Base-by-base conservation (phyloP, 2,888 invertebrate genomes). In the Xanthorhoe spadicearia region DNA sequence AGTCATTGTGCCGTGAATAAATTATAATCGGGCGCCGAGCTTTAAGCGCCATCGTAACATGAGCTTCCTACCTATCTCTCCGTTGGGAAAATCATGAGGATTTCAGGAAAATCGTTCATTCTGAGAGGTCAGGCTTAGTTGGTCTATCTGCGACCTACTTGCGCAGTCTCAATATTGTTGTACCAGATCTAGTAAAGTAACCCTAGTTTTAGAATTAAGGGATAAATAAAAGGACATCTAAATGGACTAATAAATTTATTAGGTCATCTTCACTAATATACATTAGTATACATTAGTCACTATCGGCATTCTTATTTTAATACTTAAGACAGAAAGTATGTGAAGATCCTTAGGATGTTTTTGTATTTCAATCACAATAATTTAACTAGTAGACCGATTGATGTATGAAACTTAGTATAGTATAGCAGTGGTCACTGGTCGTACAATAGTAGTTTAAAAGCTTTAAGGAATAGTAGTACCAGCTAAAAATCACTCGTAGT, bases 1-100 rank as follows among this genome's bases (percentile, higher is more conserved):
- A 82, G 83, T 84, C 86, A 86, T 87, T 88, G 86, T 88, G 83
- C 81, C 85, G 80, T 90, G 86, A 90, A 90, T 91, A 90, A 90
- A 88, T 90, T 86, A 90, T 89, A 86, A 87, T 84, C 80, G 83
- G 82, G 82, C 84, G 81, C 83, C 72, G 84, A 87, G 82, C 86
- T 85, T 78, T 81, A 77, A 77, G 67, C 69, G 68, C 89, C 85
- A 84, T 56, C 62, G 46, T 77, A 74, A 69, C 55, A 32, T 72
- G 88, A 82, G 56, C 86, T 74, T 57, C 77, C 72, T 72, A 78
- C 72, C 81, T 79, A 79, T 82, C 75, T 81, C 68, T 63, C 69
- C 68, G 48, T 61, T 71, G 71, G 69, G 73, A 71, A 80, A 82
- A 77, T 76, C 70, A 68, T 70, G 69, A 54, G 67, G 67, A 61